Evolutionary conservation across 2,797 vertebrate genomes (phyloP).

Genomic region (Propithecus perrieri): DNA sequence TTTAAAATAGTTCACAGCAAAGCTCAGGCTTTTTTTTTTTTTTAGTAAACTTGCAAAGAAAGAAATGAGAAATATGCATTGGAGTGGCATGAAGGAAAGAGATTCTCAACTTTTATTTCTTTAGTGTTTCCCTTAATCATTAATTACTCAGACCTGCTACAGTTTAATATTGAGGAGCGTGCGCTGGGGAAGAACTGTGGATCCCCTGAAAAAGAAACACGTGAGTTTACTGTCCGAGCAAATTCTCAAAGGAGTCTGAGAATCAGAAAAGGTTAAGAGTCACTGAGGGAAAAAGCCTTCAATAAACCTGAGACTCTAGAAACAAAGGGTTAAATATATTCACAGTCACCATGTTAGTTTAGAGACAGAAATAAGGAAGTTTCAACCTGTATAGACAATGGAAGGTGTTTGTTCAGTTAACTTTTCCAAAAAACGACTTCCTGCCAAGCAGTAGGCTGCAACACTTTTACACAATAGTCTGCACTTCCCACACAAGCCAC

Average conservation of each 20-base stretch:
- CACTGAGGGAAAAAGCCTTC: background rate
- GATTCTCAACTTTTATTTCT: background rate
- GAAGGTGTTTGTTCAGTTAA: constrained; percentile 70
- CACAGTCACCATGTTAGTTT: background rate
- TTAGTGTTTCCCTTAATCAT: background rate
- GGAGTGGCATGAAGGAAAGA: background rate
- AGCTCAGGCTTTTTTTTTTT: background rate
- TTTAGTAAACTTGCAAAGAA: background rate
- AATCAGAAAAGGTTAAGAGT: background rate
- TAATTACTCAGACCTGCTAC: background rate
- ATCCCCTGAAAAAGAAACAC: background rate
- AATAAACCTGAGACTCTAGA: background rate
- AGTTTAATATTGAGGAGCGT: background rate
- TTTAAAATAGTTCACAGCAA: constrained; percentile 37
- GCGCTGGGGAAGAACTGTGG: background rate
- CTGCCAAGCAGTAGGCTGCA: constrained; percentile 63
- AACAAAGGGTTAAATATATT: constrained; percentile 66
- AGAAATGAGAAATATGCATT: background rate
- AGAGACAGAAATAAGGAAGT: constrained; percentile 64
- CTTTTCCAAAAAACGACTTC: constrained; percentile 71
- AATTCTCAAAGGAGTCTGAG: background rate
- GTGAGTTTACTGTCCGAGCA: background rate
- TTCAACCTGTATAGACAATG: constrained; percentile 66
- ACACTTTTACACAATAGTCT: constrained; percentile 65
- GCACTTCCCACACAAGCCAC: constrained; percentile 62